phyloP scores from a whole-genome alignment of 2,113 vertebrate species.

The Phalacrocorax aristotelis region DNA sequence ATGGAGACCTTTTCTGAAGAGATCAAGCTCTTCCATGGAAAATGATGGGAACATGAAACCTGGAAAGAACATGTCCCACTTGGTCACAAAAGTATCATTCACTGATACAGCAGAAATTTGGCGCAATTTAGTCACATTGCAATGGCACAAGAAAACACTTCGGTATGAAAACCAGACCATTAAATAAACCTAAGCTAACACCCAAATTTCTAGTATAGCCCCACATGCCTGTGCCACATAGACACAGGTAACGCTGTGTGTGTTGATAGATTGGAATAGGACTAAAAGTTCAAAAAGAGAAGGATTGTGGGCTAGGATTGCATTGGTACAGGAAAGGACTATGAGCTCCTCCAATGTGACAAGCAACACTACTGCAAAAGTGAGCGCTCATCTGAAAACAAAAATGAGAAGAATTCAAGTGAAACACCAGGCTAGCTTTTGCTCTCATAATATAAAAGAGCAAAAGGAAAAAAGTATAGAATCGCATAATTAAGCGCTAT shows the following conservation, averaged over 20 bases:
- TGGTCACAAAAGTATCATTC: background rate
- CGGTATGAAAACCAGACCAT: background rate
- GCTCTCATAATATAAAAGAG: background rate
- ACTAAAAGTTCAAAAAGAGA: background rate
- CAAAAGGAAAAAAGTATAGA: background rate
- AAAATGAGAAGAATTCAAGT: background rate
- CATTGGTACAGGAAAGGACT: background rate
- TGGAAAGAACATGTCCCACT: background rate
- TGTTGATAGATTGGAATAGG: background rate
- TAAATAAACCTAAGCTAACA: background rate
- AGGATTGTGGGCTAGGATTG: fast-evolving
- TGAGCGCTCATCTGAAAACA: background rate
- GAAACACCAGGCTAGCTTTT: background rate
- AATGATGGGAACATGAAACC: background rate
- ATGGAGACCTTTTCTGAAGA: background rate
- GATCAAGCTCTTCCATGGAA: background rate
- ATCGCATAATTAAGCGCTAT: background rate
- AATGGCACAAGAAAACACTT: background rate
- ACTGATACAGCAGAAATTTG: background rate
- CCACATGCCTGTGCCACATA: background rate
- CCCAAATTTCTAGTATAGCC: background rate
- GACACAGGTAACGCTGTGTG: fast-evolving
- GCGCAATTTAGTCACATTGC: background rate
- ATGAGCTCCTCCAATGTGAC: background rate
- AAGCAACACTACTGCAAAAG: background rate